Base-by-base conservation (phyloP, 2,888 invertebrate species). In the Hypomecis atomaria region DNA sequence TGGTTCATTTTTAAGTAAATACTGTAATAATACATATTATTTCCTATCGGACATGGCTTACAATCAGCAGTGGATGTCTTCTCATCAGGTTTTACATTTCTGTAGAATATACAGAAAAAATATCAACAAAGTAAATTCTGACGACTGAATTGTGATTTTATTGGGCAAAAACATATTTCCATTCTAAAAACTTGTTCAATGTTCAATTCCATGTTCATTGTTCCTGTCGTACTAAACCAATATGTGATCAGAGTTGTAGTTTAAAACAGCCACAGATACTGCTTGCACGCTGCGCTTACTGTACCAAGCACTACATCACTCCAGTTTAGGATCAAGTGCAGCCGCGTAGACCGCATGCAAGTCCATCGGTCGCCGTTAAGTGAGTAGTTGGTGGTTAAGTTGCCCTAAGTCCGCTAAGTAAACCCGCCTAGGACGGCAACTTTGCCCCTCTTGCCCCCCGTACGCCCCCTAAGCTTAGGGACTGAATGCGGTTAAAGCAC, bases 371-470 rank as follows among this genome's bases (percentile, higher is more conserved):
- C 71, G 69, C 67, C 63, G 61, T 74, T 81, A 80, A 82, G 82
- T 82, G 82, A 82, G 81, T 82, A 82, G 83, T 83, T 79, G 74
- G 72, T 72, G 69, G 69, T 74, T 71, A 77, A 78, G 74, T 79
- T 73, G 74, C 59, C 60, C 76, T 78, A 78, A 83, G 81, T 77
- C 78, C 72, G 70, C 72, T 76, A 80, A 82, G 83, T 83, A 78
- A 81, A 74, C 75, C 76, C 77, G 71, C 72, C 69, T 56, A 59
- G 54, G 53, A 58, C 43, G 54, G 40, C 64, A 64, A 65, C 57
- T 61, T 60, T 65, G 57, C 60, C 58, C 58, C 63, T 57, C n/a
- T 47, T 11, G 33, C 11, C 62, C 44, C 61, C 23, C 52, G 6
- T 34, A 1, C 23, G 40, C 52, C 1, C 40, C 45, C 38, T 6